Conservation (phyloP, 2,797 vertebrate genomes). For the Jordanella pulchra region DNA sequence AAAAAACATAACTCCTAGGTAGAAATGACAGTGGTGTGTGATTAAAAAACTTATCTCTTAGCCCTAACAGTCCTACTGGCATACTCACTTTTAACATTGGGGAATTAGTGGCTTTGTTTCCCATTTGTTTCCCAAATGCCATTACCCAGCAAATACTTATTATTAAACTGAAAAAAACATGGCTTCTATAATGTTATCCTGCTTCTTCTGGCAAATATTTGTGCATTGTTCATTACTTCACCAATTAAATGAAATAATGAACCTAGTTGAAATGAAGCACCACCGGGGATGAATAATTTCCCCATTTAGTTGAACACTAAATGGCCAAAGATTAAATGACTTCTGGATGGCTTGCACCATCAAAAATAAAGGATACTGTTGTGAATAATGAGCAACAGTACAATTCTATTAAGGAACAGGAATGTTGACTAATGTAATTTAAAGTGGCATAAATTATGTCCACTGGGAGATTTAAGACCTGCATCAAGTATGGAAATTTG, state of each 20-base stretch:
- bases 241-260: constrained; percentile 71
- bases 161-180: constrained; percentile 42
- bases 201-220: constrained; percentile 63
- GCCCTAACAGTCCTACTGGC: constrained; percentile 25
- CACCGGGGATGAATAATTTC: constrained; percentile 62
- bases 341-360: constrained; percentile 55
- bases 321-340: constrained; percentile 69
- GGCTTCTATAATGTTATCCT: constrained; percentile 49
- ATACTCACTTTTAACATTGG: constrained; percentile 1
- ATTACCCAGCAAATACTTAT: constrained; percentile 42
- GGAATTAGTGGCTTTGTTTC: constrained; percentile 22
- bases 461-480: constrained; percentile 30
- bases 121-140: constrained; percentile 34
- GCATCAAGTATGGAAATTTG: constrained; percentile 61
- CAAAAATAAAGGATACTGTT: constrained; percentile 62
- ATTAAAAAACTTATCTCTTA: constrained; percentile 15
- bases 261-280: constrained; percentile 55
- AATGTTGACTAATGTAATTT: constrained; percentile 73
- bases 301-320: constrained; percentile 62
- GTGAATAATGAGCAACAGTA: constrained; percentile 65
- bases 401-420: constrained; percentile 74
- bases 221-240: constrained; percentile 42
- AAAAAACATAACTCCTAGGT: constrained; percentile 10
- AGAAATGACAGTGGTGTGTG: constrained; percentile 18
- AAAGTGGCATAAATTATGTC: constrained; percentile 67